Evolutionary conservation across 2,113 vertebrate species (phyloP).

Genomic region (Eublepharis macularius): DNA sequence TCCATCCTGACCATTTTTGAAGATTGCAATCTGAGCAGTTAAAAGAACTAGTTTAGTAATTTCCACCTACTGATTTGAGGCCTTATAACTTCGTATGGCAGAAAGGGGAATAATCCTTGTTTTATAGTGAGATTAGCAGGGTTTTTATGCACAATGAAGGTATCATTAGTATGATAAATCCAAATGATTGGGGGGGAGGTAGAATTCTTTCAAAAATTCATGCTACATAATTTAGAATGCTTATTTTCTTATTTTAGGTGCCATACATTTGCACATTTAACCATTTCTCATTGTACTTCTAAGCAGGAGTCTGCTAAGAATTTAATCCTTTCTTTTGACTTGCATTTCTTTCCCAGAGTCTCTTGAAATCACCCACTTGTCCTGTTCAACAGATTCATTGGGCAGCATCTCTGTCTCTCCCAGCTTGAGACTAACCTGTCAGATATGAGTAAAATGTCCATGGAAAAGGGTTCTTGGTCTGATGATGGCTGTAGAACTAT

Average conservation of each 20-base stretch:
- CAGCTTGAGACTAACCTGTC: background rate
- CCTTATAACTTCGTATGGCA: background rate
- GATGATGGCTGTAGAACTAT: background rate
- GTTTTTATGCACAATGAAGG: no score
- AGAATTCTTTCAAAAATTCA: no score
- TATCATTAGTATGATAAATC: no score
- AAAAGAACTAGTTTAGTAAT: background rate
- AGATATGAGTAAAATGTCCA: background rate
- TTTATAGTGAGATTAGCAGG: no score
- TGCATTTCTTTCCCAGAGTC: background rate
- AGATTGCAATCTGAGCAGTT: background rate
- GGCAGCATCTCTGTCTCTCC: background rate
- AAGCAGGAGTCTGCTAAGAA: background rate
- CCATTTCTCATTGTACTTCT: background rate
- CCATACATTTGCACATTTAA: background rate
- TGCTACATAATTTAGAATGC: no score
- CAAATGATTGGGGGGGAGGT: no score
- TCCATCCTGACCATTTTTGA: background rate
- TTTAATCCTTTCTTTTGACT: background rate
- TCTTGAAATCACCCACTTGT: background rate
- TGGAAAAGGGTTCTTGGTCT: background rate
- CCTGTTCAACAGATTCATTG: background rate
- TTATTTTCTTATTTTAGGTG: no score
- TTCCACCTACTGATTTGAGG: background rate
- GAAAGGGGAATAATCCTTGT: no score